These are phyloP conservation scores for Latrodectus geometricus DNA, from an alignment of 1,140 invertebrate species.

Conservation along the genomic window DNA sequence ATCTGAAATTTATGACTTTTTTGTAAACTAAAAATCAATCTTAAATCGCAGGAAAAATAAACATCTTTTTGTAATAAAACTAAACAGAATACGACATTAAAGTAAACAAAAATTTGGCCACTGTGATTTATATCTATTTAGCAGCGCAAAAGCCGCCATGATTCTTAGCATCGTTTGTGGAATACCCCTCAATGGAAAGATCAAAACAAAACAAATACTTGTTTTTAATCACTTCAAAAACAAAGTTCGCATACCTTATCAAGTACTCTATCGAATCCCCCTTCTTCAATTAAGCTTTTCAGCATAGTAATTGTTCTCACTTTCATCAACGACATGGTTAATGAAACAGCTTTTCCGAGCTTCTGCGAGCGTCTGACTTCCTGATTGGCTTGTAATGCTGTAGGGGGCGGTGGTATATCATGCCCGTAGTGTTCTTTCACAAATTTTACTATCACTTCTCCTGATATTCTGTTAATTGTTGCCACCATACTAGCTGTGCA, in stretches of 20 bases:
- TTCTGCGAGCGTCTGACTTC: constrained; percentile 34
- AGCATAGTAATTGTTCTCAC: constrained; percentile 48
- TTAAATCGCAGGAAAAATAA: neutral
- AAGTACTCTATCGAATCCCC: constrained; percentile 70
- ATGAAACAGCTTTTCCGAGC: constrained; percentile 43
- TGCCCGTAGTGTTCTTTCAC: constrained; percentile 55
- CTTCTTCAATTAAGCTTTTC: constrained; percentile 51
- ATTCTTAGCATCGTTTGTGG: constrained; percentile 40
- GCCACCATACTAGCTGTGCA: constrained; percentile 56
- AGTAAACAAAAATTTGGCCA: too few species aligned
- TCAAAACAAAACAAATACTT: neutral
- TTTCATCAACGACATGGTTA: constrained; percentile 57
- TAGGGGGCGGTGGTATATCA: constrained; percentile 57
- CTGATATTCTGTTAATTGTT: constrained; percentile 48
- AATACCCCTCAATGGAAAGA: constrained; percentile 17
- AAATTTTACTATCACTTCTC: constrained; percentile 57
- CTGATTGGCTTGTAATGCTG: constrained; percentile 39
- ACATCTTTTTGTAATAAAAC: neutral
- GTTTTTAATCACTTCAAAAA: constrained; percentile 12
- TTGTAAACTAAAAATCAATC: neutral
- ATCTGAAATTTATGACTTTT: neutral
- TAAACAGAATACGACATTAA: too few species aligned
- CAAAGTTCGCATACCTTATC: constrained; percentile 69
- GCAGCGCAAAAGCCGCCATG: neutral
- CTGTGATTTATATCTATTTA: too few species aligned